Percentiles rank a stretch among this genome's conserved stretches.
Conservation (phyloP, 2,113 vertebrate genomes). For the Emberiza fucata region DNA sequence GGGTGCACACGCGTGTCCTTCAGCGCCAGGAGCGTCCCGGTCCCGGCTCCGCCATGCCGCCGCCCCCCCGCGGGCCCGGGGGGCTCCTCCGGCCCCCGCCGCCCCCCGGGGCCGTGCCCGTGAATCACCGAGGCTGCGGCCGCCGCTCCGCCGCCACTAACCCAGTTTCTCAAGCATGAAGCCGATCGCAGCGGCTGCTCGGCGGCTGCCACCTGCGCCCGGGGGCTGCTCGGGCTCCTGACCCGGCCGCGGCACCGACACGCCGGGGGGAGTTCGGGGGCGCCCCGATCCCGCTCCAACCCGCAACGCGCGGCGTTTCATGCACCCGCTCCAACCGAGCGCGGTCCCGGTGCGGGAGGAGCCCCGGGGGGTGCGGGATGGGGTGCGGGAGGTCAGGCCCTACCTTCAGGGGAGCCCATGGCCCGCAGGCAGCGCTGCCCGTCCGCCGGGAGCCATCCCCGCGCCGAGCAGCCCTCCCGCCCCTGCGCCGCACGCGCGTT, state of each 20-base stretch:
- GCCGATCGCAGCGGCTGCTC: not conserved
- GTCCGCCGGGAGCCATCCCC: conserved; percentile 47
- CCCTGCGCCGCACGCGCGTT: conserved; percentile 51
- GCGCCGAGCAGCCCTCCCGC: conserved; percentile 49
- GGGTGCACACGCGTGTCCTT: not conserved
- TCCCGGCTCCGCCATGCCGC: not conserved
- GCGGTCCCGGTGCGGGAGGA: not conserved
- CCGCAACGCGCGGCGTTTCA: fast-evolving
- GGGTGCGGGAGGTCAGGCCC: not conserved
- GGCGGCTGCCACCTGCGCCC: not conserved
- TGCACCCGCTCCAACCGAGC: fast-evolving
- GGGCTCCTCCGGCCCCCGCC: not conserved
- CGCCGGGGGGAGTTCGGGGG: not conserved
- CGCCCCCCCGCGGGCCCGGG: not conserved
- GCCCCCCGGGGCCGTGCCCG: not conserved
- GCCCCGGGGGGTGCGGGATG: no score
- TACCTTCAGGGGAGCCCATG: conserved; percentile 50
- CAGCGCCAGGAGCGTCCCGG: not conserved
- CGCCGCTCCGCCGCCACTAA: not conserved
- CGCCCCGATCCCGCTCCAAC: not conserved
- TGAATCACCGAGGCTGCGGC: not conserved
- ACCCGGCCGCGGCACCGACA: not conserved
- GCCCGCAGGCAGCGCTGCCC: not conserved
- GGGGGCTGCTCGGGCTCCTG: not conserved
- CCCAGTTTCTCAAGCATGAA: conserved; percentile 41